phyloP scores from a whole-genome alignment of 2,888 invertebrate species.

The Ceramica pisi region DNA sequence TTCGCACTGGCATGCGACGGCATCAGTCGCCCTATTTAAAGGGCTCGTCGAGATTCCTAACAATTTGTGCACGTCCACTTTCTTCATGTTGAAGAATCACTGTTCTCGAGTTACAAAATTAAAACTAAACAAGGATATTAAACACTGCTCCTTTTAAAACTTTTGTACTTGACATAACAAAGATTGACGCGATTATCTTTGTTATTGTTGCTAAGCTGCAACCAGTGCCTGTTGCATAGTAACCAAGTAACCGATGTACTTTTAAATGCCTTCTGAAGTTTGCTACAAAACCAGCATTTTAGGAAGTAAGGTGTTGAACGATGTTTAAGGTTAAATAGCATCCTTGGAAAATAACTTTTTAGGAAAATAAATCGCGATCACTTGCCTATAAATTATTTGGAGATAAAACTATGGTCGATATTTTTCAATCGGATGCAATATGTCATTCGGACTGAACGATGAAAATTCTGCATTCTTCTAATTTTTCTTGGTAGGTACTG shows the following conservation, averaged over 20 bases:
- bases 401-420: not conserved
- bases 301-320: not conserved
- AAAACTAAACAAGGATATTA: conserved; percentile 8
- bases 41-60: conserved; percentile 77
- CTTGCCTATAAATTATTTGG: not conserved
- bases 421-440: not conserved
- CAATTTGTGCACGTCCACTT: conserved; percentile 71
- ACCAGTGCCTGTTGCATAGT: conserved; percentile 29
- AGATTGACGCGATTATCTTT: conserved; percentile 68
- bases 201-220: conserved; percentile 75
- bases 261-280: not conserved
- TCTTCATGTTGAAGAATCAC: conserved; percentile 48
- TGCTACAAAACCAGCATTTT: conserved; percentile 6
- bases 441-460: not conserved
- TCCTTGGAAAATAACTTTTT: not conserved
- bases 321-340: not conserved
- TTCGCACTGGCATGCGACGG: conserved; percentile 84
- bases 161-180: conserved; percentile 52
- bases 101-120: conserved; percentile 17
- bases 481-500: too few relatives aligned
- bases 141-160: conserved; percentile 49
- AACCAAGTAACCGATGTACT: conserved; percentile 34
- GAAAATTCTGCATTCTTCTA: not conserved
- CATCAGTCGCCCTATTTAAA: conserved; percentile 73
- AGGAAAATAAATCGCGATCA: not conserved